Evolutionary conservation across 1,140 invertebrate genomes (phyloP).

Genomic region (Saccostrea glomerata): DNA sequence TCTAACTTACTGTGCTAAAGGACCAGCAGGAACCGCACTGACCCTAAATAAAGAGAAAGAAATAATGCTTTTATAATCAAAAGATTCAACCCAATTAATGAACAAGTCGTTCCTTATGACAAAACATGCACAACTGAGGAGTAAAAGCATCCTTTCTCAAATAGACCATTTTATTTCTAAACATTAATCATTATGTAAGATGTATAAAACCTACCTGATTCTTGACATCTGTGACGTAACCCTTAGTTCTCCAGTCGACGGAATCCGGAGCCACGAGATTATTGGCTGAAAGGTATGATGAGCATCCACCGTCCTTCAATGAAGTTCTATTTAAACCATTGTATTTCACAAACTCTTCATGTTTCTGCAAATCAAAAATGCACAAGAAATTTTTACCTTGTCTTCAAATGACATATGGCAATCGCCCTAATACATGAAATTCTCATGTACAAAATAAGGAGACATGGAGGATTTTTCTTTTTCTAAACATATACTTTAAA

Average conservation of each 20-base stretch:
- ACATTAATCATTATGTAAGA: too few relatives aligned
- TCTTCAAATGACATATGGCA: neutral
- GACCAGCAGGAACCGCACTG: constrained; percentile 78
- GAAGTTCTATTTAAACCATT: constrained; percentile 59
- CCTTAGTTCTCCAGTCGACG: constrained; percentile 80
- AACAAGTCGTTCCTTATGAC: too few relatives aligned
- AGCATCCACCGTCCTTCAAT: constrained; percentile 37
- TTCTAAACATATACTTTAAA: too few relatives aligned
- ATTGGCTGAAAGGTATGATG: constrained; percentile 48
- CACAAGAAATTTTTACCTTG: neutral
- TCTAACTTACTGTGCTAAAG: constrained; percentile 70
- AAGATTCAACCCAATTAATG: too few relatives aligned
- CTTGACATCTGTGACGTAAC: constrained; percentile 80
- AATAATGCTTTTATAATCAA: neutral
- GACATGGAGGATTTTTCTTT: too few relatives aligned
- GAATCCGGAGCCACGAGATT: constrained; percentile 55
- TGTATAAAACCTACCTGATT: constrained; percentile 74
- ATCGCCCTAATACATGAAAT: too few relatives aligned
- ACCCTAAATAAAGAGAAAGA: constrained; percentile 56
- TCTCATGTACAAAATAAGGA: too few relatives aligned
- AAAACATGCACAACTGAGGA: too few relatives aligned
- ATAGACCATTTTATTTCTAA: too few relatives aligned
- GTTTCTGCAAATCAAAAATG: constrained; percentile 57
- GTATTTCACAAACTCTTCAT: constrained; percentile 61
- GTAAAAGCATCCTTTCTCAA: too few relatives aligned